Conservation (phyloP, 2,797 vertebrate genomes). For the Poliocrania exsul region DNA sequence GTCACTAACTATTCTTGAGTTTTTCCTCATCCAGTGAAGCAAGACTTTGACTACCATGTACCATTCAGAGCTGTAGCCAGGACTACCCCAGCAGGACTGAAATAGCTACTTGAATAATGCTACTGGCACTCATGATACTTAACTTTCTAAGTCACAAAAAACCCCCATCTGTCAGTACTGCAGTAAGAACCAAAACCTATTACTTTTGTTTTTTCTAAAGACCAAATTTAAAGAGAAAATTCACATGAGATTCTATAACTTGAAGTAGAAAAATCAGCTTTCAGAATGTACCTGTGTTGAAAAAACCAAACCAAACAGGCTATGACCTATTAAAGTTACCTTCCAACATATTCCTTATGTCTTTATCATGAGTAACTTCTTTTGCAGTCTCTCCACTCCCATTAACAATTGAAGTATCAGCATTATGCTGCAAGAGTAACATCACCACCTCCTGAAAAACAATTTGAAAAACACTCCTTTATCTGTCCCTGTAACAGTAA, state of each 20-base stretch:
- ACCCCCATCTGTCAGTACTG: not conserved
- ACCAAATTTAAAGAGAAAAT: not conserved
- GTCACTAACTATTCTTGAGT: not conserved
- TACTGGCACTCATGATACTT: not conserved
- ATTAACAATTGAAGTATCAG: constrained; percentile 86
- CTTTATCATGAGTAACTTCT: constrained; percentile 89
- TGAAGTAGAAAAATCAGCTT: not conserved
- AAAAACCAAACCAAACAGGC: not conserved
- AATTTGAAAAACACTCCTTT: constrained; percentile 25
- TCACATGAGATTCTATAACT: not conserved
- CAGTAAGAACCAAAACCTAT: not conserved
- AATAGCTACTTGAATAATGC: not conserved
- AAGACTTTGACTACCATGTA: not conserved
- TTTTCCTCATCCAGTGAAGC: not conserved
- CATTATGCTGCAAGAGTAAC: constrained; percentile 87
- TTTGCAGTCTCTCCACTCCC: constrained; percentile 89
- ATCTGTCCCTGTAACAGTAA: not conserved
- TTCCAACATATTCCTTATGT: constrained; percentile 92
- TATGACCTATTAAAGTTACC: constrained; percentile 75
- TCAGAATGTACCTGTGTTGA: not conserved
- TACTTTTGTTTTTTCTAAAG: not conserved
- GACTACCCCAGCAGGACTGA: not conserved
- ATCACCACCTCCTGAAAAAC: constrained; percentile 89
- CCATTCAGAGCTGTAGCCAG: not conserved
- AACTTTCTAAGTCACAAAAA: not conserved